A percentile compares a stretch with the other conserved stretches of the same genome.
These are phyloP conservation scores for Piliocolobus tephrosceles DNA, from an alignment of 2,113 vertebrate genomes.

Conservation along the genomic window DNA sequence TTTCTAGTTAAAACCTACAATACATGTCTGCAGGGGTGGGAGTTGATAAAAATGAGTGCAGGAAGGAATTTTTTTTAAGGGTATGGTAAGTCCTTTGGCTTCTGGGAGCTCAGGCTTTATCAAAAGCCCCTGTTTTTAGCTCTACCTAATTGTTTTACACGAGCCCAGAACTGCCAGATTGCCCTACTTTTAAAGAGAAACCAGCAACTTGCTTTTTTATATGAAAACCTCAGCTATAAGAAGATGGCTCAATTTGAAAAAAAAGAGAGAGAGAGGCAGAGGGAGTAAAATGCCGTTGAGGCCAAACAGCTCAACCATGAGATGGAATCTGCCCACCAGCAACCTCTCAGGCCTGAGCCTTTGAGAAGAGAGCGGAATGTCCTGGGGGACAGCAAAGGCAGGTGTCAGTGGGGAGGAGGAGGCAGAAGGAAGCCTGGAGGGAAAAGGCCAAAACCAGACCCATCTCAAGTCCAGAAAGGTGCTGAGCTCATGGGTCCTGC, in stretches of 20 bases:
- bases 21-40: background rate
- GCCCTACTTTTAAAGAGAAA: background rate
- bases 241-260: background rate
- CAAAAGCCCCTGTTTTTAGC: background rate
- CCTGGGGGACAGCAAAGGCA: no score
- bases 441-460: background rate
- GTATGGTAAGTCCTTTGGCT: background rate
- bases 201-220: background rate
- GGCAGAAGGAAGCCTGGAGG: accelerated
- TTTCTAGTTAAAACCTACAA: background rate
- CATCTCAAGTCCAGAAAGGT: accelerated
- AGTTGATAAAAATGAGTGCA: background rate
- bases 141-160: background rate
- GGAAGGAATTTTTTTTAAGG: background rate
- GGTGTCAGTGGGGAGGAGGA: background rate
- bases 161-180: background rate
- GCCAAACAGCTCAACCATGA: background rate
- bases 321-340: background rate
- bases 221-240: background rate
- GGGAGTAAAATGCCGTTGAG: background rate
- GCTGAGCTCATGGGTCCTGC: background rate
- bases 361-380: accelerated
- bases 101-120: background rate
- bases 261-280: background rate
- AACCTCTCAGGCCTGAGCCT: background rate